Evolutionary conservation across 2,888 invertebrate genomes (phyloP).

Genomic region (Drosophila antonietae): DNA sequence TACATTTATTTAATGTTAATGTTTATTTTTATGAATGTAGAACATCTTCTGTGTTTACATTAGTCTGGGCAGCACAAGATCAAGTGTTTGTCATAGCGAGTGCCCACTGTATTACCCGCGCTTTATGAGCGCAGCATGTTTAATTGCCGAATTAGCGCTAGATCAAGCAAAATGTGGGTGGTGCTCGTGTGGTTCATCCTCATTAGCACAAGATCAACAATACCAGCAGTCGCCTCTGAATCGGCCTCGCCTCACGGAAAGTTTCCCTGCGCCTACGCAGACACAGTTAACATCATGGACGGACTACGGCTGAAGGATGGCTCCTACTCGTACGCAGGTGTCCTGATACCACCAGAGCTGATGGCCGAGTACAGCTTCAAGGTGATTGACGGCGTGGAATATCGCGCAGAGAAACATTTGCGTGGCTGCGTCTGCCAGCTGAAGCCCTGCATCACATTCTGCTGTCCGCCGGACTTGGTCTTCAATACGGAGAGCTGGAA

Average conservation of each 20-base stretch:
- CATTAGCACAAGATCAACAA: conserved; percentile 15
- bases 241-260: background rate
- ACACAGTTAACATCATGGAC: conserved; percentile 81
- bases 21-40: background rate
- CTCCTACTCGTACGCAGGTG: conserved; percentile 77
- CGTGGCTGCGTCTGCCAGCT: conserved; percentile 82
- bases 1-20: background rate
- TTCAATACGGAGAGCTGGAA: conserved; percentile 63
- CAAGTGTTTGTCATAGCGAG: background rate
- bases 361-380: conserved; percentile 75
- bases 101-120: background rate
- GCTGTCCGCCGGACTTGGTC: conserved; percentile 74
- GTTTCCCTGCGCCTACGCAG: conserved; percentile 75
- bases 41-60: background rate
- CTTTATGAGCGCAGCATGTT: conserved; percentile 32
- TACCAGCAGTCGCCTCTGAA: background rate
- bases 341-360: conserved; percentile 72
- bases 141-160: conserved; percentile 45
- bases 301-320: conserved; percentile 77
- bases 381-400: conserved; percentile 73
- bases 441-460: conserved; percentile 83
- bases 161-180: conserved; percentile 38
- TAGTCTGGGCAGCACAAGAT: background rate
- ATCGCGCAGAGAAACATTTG: conserved; percentile 63
- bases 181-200: conserved; percentile 23